Conservation (phyloP, 2,888 invertebrate genomes). For the Erpobdella octoculata region DNA sequence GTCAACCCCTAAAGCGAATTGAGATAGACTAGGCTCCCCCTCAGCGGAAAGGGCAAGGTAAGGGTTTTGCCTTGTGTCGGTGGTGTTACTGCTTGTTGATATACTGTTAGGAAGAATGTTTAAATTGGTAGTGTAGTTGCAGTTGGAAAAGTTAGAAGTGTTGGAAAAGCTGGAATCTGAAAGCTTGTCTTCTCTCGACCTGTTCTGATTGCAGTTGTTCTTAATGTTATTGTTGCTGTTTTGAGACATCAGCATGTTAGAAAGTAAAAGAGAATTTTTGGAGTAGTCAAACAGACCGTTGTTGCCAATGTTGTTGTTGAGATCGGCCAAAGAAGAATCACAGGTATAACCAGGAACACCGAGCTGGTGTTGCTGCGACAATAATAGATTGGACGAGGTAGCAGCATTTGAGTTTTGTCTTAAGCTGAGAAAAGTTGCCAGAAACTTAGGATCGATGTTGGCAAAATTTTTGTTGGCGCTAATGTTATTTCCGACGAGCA, state of each 20-base stretch:
- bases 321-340: not conserved
- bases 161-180: not conserved
- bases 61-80: not conserved
- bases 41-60: not conserved
- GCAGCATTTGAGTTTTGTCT: not conserved
- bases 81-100: too few relatives aligned
- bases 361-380: not conserved
- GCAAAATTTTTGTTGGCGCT: constrained; percentile 9
- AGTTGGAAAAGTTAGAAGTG: not conserved
- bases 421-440: not conserved
- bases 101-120: too few relatives aligned
- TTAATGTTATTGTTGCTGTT: not conserved
- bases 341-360: not conserved
- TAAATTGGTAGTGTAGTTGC: too few relatives aligned
- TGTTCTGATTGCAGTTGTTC: not conserved
- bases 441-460: not conserved
- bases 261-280: not conserved
- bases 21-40: not conserved
- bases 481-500: not conserved
- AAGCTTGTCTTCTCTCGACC: not conserved
- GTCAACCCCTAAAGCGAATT: not conserved
- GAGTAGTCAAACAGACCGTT: not conserved
- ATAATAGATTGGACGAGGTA: not conserved
- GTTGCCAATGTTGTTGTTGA: constrained; percentile 12
- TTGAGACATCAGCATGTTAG: not conserved